Base-by-base conservation (phyloP, 23 tunicate species). In the Botrylloides violaceus region DNA sequence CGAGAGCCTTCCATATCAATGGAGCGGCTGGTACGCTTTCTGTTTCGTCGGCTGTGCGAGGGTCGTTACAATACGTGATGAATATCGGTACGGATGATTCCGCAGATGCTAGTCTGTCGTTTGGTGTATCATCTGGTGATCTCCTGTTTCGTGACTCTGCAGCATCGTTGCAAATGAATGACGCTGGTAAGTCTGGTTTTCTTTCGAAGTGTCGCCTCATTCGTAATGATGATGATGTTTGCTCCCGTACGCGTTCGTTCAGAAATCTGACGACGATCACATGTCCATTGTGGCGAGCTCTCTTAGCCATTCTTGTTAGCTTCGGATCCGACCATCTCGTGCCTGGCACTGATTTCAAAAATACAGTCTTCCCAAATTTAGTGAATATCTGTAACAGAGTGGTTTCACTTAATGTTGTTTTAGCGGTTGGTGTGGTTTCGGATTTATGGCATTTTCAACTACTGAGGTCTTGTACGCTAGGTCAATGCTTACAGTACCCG, bases 31-130 rank as follows among this genome's bases (percentile, higher is more conserved):
- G 71, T 3, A 33, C 4, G 29, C 37, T 33, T 6, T 80, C 63
- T 0, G 76, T 24, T 4, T 50, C 49, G 21, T 23, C 25, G 21
- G 49, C 79, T 1, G 94, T 59, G 21, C 43, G 55, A 12, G 95
- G 36, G 39, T 87, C 95, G 66, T 87, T 87, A 33, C 78, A 75
- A 43, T 87, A 87, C 18, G 76, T 80, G 22, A 87, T 76, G 59
- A 87, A 63, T 18, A 87, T 39, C 37, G 84, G 84, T 25, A 58
- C 26, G 71, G 0, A 12, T 24, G 34, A 1, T 48, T 28, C 36
- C 6, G 5, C n/a, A 1, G 18, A 20, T 29, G 19, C 65, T n/a
- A n/a, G n/a, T 22, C 24, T 18, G n/a, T 60, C 65, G 29, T 15
- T 18, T n/a, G 15, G 18, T 15, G 15, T 22, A 15, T 25, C 15